A percentile compares a stretch with the other conserved stretches of the same genome.
These are phyloP conservation scores for Ciconia nigra DNA, from an alignment of 2,797 vertebrate genomes.

Conservation along the genomic window DNA sequence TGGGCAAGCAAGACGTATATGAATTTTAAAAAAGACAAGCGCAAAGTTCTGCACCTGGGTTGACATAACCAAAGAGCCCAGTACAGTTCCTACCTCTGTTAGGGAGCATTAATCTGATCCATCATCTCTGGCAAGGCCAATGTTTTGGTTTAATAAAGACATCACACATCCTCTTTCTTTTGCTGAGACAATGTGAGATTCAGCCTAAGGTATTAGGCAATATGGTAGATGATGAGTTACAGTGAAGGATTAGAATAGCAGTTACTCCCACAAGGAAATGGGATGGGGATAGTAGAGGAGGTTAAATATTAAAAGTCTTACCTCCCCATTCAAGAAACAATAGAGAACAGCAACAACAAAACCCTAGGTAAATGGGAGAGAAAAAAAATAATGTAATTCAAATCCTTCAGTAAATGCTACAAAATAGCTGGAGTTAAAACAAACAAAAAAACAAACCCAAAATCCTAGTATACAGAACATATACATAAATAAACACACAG, in stretches of 20 bases:
- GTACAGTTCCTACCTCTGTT: too few relatives aligned
- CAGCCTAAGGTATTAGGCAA: neutral
- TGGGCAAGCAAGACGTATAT: neutral
- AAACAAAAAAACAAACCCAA: neutral
- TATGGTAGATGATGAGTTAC: neutral
- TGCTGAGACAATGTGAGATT: neutral
- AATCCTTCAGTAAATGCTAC: neutral
- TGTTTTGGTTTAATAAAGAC: neutral
- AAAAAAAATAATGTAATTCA: neutral
- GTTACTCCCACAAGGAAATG: neutral
- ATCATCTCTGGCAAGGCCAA: neutral
- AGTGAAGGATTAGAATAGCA: neutral
- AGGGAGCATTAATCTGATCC: neutral
- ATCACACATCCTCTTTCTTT: neutral
- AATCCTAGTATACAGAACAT: neutral
- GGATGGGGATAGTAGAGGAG: neutral
- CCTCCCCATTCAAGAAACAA: conserved; percentile 98
- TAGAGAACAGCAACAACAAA: conserved; percentile 98
- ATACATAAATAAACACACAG: neutral
- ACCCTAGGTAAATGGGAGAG: conserved; percentile 76
- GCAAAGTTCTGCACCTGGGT: neutral
- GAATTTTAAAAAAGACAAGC: neutral
- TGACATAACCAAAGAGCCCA: neutral
- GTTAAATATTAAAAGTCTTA: conserved; percentile 73
- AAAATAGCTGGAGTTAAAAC: neutral